A percentile compares a stretch with the other conserved stretches of the same genome.
phyloP scores from a whole-genome alignment of 2,888 invertebrate species.

The Metellina segmentata region DNA sequence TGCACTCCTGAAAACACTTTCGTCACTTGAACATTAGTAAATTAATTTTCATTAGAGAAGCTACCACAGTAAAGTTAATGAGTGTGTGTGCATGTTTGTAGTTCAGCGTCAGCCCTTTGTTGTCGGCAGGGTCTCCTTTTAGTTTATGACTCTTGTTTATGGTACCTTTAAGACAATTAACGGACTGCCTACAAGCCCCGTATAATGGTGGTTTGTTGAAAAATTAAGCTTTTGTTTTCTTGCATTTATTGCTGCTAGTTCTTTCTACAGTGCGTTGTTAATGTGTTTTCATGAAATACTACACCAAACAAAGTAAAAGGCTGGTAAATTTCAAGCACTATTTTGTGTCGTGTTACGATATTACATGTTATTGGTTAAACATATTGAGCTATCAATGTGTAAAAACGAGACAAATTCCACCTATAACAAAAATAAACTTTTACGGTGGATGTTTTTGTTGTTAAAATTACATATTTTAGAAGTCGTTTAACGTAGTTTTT shows the following conservation, averaged over 20 bases:
- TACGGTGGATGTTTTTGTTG: too few relatives aligned
- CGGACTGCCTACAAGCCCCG: not conserved
- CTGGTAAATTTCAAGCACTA: not conserved
- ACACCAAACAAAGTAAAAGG: not conserved
- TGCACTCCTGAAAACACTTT: not conserved
- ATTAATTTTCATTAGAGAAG: not conserved
- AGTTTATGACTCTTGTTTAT: not conserved
- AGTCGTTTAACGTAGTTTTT: too few relatives aligned
- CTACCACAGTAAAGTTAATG: not conserved
- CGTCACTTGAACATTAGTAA: not conserved
- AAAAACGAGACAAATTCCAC: too few relatives aligned
- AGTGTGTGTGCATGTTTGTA: not conserved
- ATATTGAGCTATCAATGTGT: too few relatives aligned
- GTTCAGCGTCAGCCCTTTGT: not conserved
- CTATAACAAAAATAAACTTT: too few relatives aligned
- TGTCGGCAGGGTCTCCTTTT: not conserved
- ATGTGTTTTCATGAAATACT: not conserved
- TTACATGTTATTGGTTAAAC: too few relatives aligned
- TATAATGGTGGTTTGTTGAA: not conserved
- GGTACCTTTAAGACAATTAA: not conserved
- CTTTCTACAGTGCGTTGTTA: not conserved
- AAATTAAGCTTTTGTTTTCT: not conserved
- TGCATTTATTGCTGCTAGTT: not conserved
- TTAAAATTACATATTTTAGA: too few relatives aligned
- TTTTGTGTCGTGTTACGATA: too few relatives aligned